Conservation (phyloP, 2,797 vertebrate species). For the Pangasius macronema region DNA sequence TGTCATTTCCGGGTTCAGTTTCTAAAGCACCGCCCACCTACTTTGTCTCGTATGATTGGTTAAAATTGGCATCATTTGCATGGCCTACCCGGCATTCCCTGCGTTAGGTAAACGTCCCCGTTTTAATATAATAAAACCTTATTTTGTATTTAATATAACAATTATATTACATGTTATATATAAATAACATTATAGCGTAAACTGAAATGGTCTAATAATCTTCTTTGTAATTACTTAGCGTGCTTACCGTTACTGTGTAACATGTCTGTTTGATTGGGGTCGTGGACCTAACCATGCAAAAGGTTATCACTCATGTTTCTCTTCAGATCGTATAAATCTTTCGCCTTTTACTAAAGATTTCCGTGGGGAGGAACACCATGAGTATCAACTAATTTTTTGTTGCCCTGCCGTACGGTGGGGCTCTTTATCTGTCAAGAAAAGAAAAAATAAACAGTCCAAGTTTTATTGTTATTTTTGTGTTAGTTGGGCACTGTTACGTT, state of each 20-base stretch:
- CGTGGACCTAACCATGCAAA: rapidly evolving
- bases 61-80: background rate
- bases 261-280: background rate
- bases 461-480: too few species aligned
- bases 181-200: too few species aligned
- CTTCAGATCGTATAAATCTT: constrained; percentile 31
- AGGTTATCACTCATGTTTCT: background rate
- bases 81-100: background rate
- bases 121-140: background rate
- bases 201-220: rapidly evolving
- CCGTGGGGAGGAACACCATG: constrained; percentile 21
- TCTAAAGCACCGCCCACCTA: background rate
- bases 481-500: too few species aligned
- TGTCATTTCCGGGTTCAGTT: background rate
- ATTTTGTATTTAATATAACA: background rate
- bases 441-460: too few species aligned
- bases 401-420: rapidly evolving
- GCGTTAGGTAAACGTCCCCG: rapidly evolving
- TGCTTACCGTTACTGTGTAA: background rate
- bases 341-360: constrained; percentile 39
- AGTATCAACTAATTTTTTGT: constrained; percentile 11
- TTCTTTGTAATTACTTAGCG: rapidly evolving
- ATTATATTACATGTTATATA: too few species aligned
- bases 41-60: background rate
- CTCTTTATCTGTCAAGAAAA: background rate